Conservation (phyloP, 2,888 invertebrate genomes). For the Diachrysia chrysitis region DNA sequence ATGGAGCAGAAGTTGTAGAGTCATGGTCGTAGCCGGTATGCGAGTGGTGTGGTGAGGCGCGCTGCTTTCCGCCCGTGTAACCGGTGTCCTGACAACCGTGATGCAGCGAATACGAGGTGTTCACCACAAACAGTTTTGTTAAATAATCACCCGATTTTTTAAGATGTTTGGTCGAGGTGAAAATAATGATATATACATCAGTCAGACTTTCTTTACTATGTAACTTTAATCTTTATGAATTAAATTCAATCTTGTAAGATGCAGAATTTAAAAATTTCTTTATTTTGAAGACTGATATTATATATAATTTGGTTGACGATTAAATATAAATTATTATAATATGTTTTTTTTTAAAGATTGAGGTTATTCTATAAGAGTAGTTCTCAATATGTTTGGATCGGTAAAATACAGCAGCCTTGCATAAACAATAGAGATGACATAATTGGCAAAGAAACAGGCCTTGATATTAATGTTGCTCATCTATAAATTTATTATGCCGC, state of each 20-base stretch:
- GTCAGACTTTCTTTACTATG: neutral
- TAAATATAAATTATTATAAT: no score
- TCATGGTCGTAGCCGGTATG: constrained; percentile 79
- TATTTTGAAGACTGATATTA: no score
- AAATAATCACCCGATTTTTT: constrained; percentile 15
- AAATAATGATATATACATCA: neutral
- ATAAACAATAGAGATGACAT: constrained; percentile 34
- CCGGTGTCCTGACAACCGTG: constrained; percentile 75
- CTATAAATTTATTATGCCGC: constrained; percentile 49
- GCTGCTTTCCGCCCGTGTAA: constrained; percentile 71
- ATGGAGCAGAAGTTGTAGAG: constrained; percentile 84
- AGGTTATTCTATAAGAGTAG: no score
- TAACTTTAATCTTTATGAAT: no score
- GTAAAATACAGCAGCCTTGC: constrained; percentile 32
- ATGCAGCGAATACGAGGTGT: constrained; percentile 73
- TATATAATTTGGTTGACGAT: no score
- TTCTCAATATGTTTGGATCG: neutral
- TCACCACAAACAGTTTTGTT: constrained; percentile 47
- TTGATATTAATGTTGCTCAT: constrained; percentile 47
- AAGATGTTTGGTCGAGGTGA: neutral
- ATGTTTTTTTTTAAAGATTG: no score
- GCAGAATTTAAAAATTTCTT: neutral
- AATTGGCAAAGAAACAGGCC: constrained; percentile 38
- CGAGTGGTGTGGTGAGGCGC: constrained; percentile 53
- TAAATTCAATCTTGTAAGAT: no score